These are phyloP conservation scores for Drosophila paulistorum DNA, from an alignment of 1,140 invertebrate genomes.

Conservation along the genomic window DNA sequence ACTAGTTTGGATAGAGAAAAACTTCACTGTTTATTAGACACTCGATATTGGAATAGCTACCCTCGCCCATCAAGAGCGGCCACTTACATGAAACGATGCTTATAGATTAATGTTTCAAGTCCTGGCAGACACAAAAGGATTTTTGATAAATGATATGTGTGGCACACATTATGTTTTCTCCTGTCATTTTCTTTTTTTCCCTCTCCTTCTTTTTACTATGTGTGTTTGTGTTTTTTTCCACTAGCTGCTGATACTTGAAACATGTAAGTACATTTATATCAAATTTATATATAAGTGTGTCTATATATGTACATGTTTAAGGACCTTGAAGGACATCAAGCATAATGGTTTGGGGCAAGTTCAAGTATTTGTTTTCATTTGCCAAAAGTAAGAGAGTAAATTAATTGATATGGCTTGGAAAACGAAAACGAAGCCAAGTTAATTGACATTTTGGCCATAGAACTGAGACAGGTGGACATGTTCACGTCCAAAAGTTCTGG, in stretches of 20 bases:
- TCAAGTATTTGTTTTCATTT: slow-evolving; percentile 20
- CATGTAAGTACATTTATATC: slow-evolving; percentile 55
- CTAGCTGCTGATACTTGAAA: slow-evolving; percentile 35
- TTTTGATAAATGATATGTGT: slow-evolving; percentile 72
- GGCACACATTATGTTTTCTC: slow-evolving; percentile 16
- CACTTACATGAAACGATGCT: slow-evolving; percentile 38
- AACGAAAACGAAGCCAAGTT: slow-evolving; percentile 32
- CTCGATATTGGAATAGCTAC: background rate
- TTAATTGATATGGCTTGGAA: slow-evolving; percentile 13
- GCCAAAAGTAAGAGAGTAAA: background rate
- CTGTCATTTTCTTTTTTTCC: slow-evolving; percentile 36
- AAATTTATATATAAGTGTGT: slow-evolving; percentile 14
- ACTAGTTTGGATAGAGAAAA: too few species aligned
- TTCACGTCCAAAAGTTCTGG: slow-evolving; percentile 17
- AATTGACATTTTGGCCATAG: slow-evolving; percentile 60
- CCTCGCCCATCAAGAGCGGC: slow-evolving; percentile 18
- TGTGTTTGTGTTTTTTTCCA: background rate
- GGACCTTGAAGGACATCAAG: slow-evolving; percentile 9
- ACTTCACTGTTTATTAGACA: background rate
- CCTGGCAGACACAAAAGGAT: slow-evolving; percentile 69
- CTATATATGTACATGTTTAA: slow-evolving; percentile 13
- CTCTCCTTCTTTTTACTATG: slow-evolving; percentile 14
- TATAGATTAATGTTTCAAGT: slow-evolving; percentile 69
- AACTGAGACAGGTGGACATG: slow-evolving; percentile 44
- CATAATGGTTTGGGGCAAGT: slow-evolving; percentile 3